Base-by-base conservation (phyloP, 2,888 invertebrate genomes). In the Thereva unica region DNA sequence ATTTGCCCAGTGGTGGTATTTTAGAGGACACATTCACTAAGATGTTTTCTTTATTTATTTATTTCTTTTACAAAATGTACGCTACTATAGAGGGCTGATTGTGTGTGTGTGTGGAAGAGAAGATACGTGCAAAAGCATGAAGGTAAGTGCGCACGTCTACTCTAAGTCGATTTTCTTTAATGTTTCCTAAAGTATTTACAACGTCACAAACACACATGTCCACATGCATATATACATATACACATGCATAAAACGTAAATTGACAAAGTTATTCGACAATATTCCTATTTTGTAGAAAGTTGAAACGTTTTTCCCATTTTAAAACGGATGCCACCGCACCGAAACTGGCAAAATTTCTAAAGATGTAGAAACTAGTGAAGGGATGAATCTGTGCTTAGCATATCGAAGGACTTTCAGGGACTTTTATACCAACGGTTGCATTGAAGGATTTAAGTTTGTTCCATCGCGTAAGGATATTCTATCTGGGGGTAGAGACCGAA, bases 101-200 rank as follows among this genome's bases (percentile, higher is more conserved):
- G n/a, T n/a, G 23, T 23, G 23, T 23, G 23, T 23, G 49, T 50
- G 23, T 50, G 34, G 34, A 23, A 12, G 61, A 44, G 41, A 50
- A 10, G 50, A 37, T n/a, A n/a, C 10, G 6, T 6, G 23, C 12
- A 53, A 23, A 40, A 7, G 35, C 40, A 8, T 37, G 37, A 40
- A 44, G 61, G 50, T 61, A 41, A 61, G 41, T 61, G 61, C 61
- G 61, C 61, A 61, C 61, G 61, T 61, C 61, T 61, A 40, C 50
- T 41, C 61, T 61, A 61, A 61, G 61, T 61, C 50, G 61, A 50
- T 61, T 61, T 61, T 40, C 49, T 50, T 61, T 50, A 61, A 61
- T 50, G 50, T 45, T 23, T 61, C 42, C 49, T 41, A 34, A 41
- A 50, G 61, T 50, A 50, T 50, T 61, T 61, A 61, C 61, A 50